Percentiles rank a stretch among this genome's conserved stretches.
Conservation (phyloP, 2,113 vertebrate genomes). For the Formicarius rufipectus region DNA sequence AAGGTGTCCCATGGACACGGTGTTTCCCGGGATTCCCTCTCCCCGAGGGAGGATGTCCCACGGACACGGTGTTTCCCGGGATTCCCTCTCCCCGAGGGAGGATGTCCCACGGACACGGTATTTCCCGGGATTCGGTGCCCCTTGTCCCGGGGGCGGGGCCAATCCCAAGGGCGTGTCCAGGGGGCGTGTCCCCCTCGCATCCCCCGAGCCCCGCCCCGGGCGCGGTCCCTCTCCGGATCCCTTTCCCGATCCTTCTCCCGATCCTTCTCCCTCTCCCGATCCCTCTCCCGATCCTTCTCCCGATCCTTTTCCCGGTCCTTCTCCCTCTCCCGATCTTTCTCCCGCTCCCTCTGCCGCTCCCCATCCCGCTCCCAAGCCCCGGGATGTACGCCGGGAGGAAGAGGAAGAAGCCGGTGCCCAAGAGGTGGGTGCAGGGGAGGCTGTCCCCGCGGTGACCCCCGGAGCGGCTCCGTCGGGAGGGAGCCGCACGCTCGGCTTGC, state of each 20-base stretch:
- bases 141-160: neutral
- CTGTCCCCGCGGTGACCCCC: no score
- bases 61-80: neutral
- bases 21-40: neutral
- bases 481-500: neutral
- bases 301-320: no score
- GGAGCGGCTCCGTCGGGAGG: no score
- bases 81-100: neutral
- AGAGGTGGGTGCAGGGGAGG: neutral
- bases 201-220: neutral
- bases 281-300: neutral
- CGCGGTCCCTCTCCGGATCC: neutral
- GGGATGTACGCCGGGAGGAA: conserved; percentile 21
- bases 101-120: neutral
- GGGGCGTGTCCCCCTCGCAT: neutral
- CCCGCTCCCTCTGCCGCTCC: no score
- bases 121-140: neutral
- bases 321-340: neutral
- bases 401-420: conserved; percentile 53
- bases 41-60: neutral
- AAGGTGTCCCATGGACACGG: neutral
- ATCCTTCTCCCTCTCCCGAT: neutral
- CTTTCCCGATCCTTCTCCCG: neutral
- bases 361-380: neutral
- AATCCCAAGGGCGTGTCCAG: no score